Percentiles rank a stretch among this genome's conserved stretches.
Evolutionary conservation across 1,140 invertebrate species (phyloP).

Genomic region (Aphaenogaster ashmeadi): DNA sequence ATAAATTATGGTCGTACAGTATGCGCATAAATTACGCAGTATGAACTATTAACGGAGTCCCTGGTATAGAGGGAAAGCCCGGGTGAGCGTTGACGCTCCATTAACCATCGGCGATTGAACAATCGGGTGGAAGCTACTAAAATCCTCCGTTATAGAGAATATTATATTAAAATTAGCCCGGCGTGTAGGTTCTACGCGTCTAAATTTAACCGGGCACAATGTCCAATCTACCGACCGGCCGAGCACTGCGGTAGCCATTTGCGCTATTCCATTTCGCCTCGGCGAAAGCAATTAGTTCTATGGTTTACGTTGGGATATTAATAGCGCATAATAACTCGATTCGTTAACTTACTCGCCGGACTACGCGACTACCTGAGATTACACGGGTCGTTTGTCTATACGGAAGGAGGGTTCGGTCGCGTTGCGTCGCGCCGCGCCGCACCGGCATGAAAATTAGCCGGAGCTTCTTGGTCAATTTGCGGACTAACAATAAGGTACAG

Average conservation of each 20-base stretch:
- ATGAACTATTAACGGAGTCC: conserved; percentile 56
- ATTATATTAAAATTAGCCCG: conserved; percentile 66
- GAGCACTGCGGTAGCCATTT: conserved; percentile 17
- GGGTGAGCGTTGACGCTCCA: conserved; percentile 48
- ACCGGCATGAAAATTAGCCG: conserved; percentile 69
- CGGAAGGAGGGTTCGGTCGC: conserved; percentile 8
- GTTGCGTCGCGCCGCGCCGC: conserved; percentile 8
- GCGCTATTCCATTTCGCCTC: conserved; percentile 31
- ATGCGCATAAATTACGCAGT: conserved; percentile 62
- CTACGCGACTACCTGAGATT: conserved; percentile 53
- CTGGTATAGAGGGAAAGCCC: neutral
- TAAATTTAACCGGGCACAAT: conserved; percentile 48
- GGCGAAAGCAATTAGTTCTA: conserved; percentile 65
- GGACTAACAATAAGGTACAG: conserved; percentile 65
- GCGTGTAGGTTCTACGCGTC: conserved; percentile 41
- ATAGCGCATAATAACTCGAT: conserved; percentile 53
- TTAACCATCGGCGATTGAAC: conserved; percentile 60
- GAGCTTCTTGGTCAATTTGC: conserved; percentile 74
- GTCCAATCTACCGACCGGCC: conserved; percentile 25
- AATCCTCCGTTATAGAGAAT: conserved; percentile 61
- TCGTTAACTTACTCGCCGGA: conserved; percentile 48
- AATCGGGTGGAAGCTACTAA: conserved; percentile 61
- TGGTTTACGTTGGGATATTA: conserved; percentile 58
- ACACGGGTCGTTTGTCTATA: conserved; percentile 35
- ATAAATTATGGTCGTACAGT: conserved; percentile 49